phyloP scores from a whole-genome alignment of 2,888 invertebrate species.

The Drosophila multiciliata region DNA sequence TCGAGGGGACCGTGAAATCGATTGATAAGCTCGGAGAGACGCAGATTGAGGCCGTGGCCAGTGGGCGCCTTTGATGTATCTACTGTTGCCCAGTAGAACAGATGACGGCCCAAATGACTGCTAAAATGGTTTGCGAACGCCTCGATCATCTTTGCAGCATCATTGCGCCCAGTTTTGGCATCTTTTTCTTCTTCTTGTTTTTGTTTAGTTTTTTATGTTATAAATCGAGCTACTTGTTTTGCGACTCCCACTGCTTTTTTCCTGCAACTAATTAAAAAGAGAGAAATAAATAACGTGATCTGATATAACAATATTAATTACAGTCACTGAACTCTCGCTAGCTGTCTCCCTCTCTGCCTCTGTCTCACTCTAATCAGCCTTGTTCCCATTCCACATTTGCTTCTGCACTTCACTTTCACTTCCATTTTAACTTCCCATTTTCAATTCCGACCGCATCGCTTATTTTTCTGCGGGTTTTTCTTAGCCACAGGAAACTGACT shows the following conservation, averaged over 20 bases:
- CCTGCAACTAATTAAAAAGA: slow-evolving; percentile 30
- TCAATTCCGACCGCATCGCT: slow-evolving; percentile 59
- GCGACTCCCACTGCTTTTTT: slow-evolving; percentile 20
- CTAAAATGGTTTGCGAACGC: slow-evolving; percentile 84
- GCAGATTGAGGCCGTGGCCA: slow-evolving; percentile 85
- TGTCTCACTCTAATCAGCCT: slow-evolving; percentile 8
- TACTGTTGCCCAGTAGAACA: slow-evolving; percentile 88
- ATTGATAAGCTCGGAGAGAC: slow-evolving; percentile 86
- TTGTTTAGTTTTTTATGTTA: not conserved
- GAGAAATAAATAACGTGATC: slow-evolving; percentile 6
- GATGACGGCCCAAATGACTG: slow-evolving; percentile 86
- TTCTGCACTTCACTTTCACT: slow-evolving; percentile 52
- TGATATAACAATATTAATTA: slow-evolving; percentile 32
- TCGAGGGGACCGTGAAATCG: slow-evolving; percentile 85
- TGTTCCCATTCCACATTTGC: slow-evolving; percentile 38
- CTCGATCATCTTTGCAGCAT: slow-evolving; percentile 83
- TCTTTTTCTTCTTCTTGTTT: slow-evolving; percentile 32
- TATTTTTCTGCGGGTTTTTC: slow-evolving; percentile 45
- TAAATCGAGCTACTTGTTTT: slow-evolving; percentile 25
- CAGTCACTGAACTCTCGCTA: slow-evolving; percentile 15
- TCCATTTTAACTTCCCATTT: slow-evolving; percentile 37
- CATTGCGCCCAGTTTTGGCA: slow-evolving; percentile 48
- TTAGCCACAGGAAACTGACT: slow-evolving; percentile 56
- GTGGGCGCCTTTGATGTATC: slow-evolving; percentile 69
- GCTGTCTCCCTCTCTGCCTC: not conserved